phyloP scores from a whole-genome alignment of 1,140 invertebrate genomes.

The Rhizoglyphus robini region DNA sequence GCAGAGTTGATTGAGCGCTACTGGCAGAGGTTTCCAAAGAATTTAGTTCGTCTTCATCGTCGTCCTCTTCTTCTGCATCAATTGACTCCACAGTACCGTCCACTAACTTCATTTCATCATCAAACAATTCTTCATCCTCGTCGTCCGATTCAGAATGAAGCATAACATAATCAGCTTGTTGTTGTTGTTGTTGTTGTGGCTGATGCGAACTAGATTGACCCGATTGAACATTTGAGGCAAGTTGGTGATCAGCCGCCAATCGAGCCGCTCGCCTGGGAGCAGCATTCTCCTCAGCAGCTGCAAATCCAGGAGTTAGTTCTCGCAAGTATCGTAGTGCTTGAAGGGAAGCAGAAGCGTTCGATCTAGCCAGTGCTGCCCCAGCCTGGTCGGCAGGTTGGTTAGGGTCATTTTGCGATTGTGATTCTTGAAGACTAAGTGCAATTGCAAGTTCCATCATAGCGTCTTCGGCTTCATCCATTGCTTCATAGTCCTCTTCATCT shows the following conservation, averaged over 20 bases:
- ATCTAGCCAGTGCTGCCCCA: slow-evolving; percentile 32
- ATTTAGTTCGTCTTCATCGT: slow-evolving; percentile 1
- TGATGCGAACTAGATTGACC: background rate
- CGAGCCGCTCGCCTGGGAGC: slow-evolving; percentile 36
- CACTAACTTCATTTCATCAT: slow-evolving; percentile 19
- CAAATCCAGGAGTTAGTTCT: slow-evolving; percentile 33
- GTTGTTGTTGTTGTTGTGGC: background rate
- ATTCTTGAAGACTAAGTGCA: slow-evolving; percentile 70
- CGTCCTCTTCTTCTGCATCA: slow-evolving; percentile 2
- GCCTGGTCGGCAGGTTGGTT: background rate
- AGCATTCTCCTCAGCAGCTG: slow-evolving; percentile 59
- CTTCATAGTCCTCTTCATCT: slow-evolving; percentile 64
- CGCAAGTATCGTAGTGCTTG: slow-evolving; percentile 29
- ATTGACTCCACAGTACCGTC: slow-evolving; percentile 16
- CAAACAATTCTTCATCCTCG: slow-evolving; percentile 14
- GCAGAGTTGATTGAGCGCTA: background rate
- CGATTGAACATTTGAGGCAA: too few species aligned
- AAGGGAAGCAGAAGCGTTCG: slow-evolving; percentile 61
- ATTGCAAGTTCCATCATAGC: slow-evolving; percentile 92
- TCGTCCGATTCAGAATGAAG: slow-evolving; percentile 13
- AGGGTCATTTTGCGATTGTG: background rate
- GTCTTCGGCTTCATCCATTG: slow-evolving; percentile 82
- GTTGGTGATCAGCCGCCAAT: too few species aligned
- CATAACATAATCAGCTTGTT: slow-evolving; percentile 4
- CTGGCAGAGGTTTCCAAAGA: background rate